Evolutionary conservation across 2,113 vertebrate genomes (phyloP), one percentile per base, ranked within the genome.

Genomic region (Campylomormyrus tamandua): DNA sequence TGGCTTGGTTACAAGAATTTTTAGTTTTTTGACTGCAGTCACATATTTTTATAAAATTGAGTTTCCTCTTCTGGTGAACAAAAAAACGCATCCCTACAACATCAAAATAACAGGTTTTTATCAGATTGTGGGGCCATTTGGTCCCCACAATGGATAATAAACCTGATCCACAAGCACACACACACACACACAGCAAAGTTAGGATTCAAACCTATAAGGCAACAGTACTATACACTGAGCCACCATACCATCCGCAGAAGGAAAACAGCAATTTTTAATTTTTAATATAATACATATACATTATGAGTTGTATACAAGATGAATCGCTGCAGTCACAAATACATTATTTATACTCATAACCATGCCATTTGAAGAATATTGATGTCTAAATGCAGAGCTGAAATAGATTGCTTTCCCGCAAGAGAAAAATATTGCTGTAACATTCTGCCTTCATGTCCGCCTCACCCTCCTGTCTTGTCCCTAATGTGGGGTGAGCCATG

Each of bases 291-390:
- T 77, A 77, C 13, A 39, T 77, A 77, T 77, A 3, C 31, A 77
- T 39, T 77, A 31, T 45, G 53, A 27, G 31, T 24, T 58, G 39
- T 24, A 88, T 45, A 45, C 4, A 89, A 49, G 62, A 24, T 9
- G 62, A 74, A 89, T 49, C 48, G 6, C 31, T 27, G 48, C 9
- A 46, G 42, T 48, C 45, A 27, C 9, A 48, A 19, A 27, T 89
- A 74, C n/a, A 77, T 89, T 50, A 50, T 89, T 74, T 48, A 74
- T 89, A 10, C 15, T 49, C 58, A 49, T 27, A 77, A 89, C 46
- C 11, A n/a, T 50, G 27, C 62, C 24, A 62, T 66, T n/a, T 42
- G 42, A 89, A 21, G 48, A 21, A 46, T 42, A 74, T 48, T 27
- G 46, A 45, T 49, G 31, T 74, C 3, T 35, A 74, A 74, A 74